Conservation (phyloP, 2,888 invertebrate genomes). For the Volucella zonaria region DNA sequence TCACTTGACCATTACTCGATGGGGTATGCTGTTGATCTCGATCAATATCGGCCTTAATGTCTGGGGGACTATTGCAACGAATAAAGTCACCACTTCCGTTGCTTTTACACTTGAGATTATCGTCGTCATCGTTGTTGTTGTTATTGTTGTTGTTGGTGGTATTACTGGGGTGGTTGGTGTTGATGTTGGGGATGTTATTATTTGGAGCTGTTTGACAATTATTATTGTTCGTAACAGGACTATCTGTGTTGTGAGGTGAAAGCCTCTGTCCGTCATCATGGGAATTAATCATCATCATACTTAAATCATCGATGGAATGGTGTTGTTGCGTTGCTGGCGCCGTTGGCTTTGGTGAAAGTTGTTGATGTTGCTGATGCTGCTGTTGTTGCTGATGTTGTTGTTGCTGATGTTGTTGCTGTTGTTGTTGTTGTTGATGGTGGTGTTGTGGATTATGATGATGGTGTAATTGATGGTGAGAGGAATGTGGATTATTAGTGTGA, state of each 20-base stretch:
- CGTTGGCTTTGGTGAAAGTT: constrained; percentile 61
- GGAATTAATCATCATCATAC: constrained; percentile 61
- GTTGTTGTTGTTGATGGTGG: constrained; percentile 30
- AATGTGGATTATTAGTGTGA: constrained; percentile 22
- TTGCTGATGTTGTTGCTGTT: constrained; percentile 14
- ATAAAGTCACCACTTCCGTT: constrained; percentile 44
- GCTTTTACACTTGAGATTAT: constrained; percentile 55
- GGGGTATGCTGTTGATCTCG: constrained; percentile 61
- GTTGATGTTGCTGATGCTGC: constrained; percentile 48
- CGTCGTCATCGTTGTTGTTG: constrained; percentile 50
- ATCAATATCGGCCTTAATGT: constrained; percentile 54
- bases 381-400: constrained; percentile 21
- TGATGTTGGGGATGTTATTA: constrained; percentile 66
- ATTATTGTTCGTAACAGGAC: constrained; percentile 35
- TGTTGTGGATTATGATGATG: constrained; percentile 57
- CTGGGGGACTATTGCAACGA: constrained; percentile 41
- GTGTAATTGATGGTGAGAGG: constrained; percentile 47
- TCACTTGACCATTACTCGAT: constrained; percentile 47
- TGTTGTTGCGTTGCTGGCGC: constrained; percentile 53
- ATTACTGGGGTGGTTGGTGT: constrained; percentile 39
- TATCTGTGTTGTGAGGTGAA: constrained; percentile 25
- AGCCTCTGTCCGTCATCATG: constrained; percentile 51
- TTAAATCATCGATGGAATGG: constrained; percentile 58
- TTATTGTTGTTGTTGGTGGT: constrained; percentile 44
- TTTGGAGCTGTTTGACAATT: constrained; percentile 48